Evolutionary conservation across 2,888 invertebrate genomes (phyloP), one percentile per base, ranked within the genome.

Genomic region (Dusona sp.): DNA sequence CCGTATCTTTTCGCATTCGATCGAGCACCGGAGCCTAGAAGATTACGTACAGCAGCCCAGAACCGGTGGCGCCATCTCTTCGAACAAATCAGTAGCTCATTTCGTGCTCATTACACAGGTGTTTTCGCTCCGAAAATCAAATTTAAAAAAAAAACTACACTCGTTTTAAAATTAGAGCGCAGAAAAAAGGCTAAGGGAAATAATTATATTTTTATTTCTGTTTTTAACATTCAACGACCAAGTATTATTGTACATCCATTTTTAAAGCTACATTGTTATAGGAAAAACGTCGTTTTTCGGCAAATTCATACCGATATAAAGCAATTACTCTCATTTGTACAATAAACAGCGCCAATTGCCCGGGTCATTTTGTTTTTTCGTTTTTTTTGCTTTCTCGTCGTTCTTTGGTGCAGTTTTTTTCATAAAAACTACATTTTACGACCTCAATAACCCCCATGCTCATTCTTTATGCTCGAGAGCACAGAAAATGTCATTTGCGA

Each of bases 1-100:
- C 3, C 45, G 16, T 13, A 3, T 16, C 3, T 45, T 45, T 45
- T 45, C 3, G 45, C 45, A 45, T 45, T 3, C 4, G 7, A 13
- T 25, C 13, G 61, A 16, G 61, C 29, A 16, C 6, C 13, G 0
- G 2, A 29, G 3, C 11, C 11, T 0, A 29, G 11, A 29, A 54
- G 11, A 11, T 0, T 9, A 25, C 57, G 57, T 13, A 13, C 7
- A 19, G 48, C 48, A 3, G 48, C 13, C 13, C 25, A 13, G 57
- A 57, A 25, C 16, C 25, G 36, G 88, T 88, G 88, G 88, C 86
- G 88, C 88, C 85, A 87, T 85, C 89, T 88, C n/a, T 87, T 13
- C 77, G 74, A 0, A 19, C 3, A 33, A 25, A 19, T 19, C n/a
- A 72, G 54, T 54, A 79, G n/a, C 82, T 19, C 19, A 42, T 51